Base-by-base conservation (phyloP, 2,888 invertebrate species). In the Hirudinaria manillensis region DNA sequence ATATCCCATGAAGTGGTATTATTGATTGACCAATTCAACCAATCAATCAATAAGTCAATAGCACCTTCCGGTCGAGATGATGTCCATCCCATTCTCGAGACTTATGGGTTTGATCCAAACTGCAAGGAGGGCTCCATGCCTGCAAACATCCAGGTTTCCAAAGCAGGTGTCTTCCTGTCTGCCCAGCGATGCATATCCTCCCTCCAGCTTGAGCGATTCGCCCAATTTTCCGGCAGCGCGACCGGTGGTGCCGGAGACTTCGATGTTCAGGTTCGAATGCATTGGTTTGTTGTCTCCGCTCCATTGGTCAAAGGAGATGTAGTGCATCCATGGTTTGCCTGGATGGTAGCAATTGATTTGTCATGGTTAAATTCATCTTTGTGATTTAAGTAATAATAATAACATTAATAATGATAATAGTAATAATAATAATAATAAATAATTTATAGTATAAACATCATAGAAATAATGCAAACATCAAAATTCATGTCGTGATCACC, bases 111-210 rank as follows among this genome's bases (percentile, higher is more conserved):
- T 77, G n/a, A 80, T 65, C 80, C 80, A 80, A 16, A 66, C 38
- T 19, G 76, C 38, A n/a, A 78, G 27, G 24, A 80, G 72, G n/a
- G 76, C 45, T 2, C 80, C 80, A 51, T 78, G 77, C 13, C 68
- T 70, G 65, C 80, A 80, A 36, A 80, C 79, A 72, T 81, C 80
- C 55, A 83, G 78, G 77, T 83, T 83, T n/a, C 73, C 83, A 34
- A 83, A 76, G 73, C 84, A 84, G 66, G 77, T 76, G 34, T 80
- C 79, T 51, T 77, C 76, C 36, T 82, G 81, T 13, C 79, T 74
- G 4, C 81, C 82, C 4, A 84, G 71, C 67, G 81, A 79, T 0
- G 82, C 81, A 75, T 80, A 83, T n/a, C 80, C 79, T 51, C 83
- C 83, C 65, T 81, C 78, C 34, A 84, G 78, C 2, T 77, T 77